phyloP scores from a whole-genome alignment of 2,113 vertebrate species.

The Clarias gariepinus region DNA sequence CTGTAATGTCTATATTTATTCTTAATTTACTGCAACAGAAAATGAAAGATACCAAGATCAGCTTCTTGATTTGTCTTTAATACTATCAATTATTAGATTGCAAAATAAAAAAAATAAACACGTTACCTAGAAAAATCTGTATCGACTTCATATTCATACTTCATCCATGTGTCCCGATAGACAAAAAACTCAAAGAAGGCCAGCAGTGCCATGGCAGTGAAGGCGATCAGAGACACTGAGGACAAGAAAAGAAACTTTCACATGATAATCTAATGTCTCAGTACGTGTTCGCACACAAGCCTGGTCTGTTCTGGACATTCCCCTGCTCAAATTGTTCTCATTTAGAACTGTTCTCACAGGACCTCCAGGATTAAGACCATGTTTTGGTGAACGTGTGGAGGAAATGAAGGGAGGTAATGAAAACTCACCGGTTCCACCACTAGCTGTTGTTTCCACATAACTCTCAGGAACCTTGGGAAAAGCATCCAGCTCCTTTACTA shows the following conservation, averaged over 20 bases:
- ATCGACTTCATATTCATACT: slow-evolving; percentile 97
- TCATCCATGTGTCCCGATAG: slow-evolving; percentile 96
- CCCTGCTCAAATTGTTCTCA: neutral
- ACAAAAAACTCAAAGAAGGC: slow-evolving; percentile 95
- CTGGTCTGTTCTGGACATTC: neutral
- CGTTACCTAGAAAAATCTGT: slow-evolving; percentile 92
- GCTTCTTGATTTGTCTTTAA: neutral
- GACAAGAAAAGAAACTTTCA: slow-evolving; percentile 10
- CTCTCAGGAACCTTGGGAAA: slow-evolving; percentile 97
- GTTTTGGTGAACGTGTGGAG: neutral
- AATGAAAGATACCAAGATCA: neutral
- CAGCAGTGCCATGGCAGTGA: slow-evolving; percentile 87
- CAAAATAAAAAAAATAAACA: neutral
- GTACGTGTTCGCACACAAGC: neutral
- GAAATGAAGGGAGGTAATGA: neutral
- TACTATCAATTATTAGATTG: neutral
- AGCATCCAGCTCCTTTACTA: slow-evolving; percentile 94
- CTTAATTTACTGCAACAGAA: slow-evolving; percentile 84
- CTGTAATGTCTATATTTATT: slow-evolving; percentile 97
- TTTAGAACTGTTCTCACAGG: neutral
- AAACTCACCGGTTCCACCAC: slow-evolving; percentile 86
- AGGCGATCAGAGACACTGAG: slow-evolving; percentile 94
- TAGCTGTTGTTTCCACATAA: slow-evolving; percentile 92
- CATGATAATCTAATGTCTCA: neutral
- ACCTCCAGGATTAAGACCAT: neutral